Base-by-base conservation (phyloP, 2,888 invertebrate genomes). In the Acheta domesticus region DNA sequence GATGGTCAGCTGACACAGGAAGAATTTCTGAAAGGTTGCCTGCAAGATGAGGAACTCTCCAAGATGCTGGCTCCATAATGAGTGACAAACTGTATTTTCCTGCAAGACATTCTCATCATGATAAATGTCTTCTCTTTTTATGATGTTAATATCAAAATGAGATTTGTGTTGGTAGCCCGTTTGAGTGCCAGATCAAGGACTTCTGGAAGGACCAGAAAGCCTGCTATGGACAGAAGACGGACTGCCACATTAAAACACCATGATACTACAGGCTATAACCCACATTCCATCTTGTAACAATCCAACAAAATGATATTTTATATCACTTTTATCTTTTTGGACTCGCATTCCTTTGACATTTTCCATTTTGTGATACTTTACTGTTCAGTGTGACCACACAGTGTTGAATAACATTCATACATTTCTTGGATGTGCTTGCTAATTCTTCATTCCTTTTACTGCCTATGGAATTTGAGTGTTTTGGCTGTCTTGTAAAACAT, bases 1-100 rank as follows among this genome's bases (percentile, higher is more conserved):
- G 99, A 99, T 88, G 98, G 98, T 81, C 97, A 98, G 88, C 91
- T 98, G 86, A 97, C 97, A 83, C 96, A 98, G 89, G 97, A 98
- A 83, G 99, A 99, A 90, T 98, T 98, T 89, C 92, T 98, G 82
- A 97, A 98, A 88, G 98, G 98, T 81, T 98, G 98, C 87, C 93
- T 98, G 86, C 96, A 97, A 88, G 98, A 98, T 86, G 97, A 97
- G 88, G 96, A 97, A 87, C 90, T 97, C 83, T 96, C 96, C 82
- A 96, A 96, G 88, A 96, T 96, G 96, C 90, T 96, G 86, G 96
- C 96, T 85, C 96, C 96, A 89, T 96, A 95, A 94, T 91, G 87
- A 83, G 76, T 77, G 78, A 48, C 75, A 74, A 76, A 78, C 20
- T 62, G 49, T 77, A 75, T 48, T 74, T 73, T 36, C 36, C 36